Conservation (phyloP, 2,888 invertebrate species). For the Amiota communis region DNA sequence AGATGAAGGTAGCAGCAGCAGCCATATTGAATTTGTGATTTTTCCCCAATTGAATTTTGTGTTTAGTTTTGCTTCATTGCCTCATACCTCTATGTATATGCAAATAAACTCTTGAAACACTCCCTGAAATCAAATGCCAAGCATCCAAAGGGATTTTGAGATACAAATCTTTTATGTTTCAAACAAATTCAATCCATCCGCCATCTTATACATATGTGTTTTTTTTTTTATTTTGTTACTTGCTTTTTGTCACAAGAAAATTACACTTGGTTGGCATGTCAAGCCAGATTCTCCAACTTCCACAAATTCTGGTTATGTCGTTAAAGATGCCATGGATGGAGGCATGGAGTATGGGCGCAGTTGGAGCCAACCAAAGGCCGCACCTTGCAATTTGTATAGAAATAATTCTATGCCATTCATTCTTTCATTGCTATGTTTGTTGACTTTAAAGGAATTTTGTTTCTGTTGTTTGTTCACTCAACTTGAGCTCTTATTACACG, state of each 20-base stretch:
- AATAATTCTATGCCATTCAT: background rate
- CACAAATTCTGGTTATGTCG: conserved; percentile 14
- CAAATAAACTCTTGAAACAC: conserved; percentile 21
- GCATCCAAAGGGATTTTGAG: background rate
- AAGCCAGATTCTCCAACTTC: background rate
- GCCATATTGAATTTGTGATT: too few species aligned
- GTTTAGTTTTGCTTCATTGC: too few species aligned
- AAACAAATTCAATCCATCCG: too few species aligned
- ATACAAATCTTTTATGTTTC: too few species aligned
- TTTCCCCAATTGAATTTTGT: too few species aligned
- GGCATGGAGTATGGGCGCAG: conserved; percentile 22
- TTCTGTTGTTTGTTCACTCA: conserved; percentile 19
- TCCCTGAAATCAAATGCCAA: conserved; percentile 38
- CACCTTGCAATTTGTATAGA: conserved; percentile 39
- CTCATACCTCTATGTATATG: too few species aligned
- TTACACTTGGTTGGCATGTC: background rate
- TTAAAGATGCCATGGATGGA: conserved; percentile 11
- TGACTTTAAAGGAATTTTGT: conserved; percentile 28
- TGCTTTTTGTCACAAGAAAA: conserved; percentile 7
- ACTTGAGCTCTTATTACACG: background rate
- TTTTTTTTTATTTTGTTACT: background rate
- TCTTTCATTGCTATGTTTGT: background rate
- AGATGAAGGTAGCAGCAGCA: too few species aligned
- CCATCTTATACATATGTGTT: background rate
- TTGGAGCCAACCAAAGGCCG: conserved; percentile 17